These are phyloP conservation scores for Nasalis larvatus DNA, from an alignment of 2,113 vertebrate species.

Conservation along the genomic window DNA sequence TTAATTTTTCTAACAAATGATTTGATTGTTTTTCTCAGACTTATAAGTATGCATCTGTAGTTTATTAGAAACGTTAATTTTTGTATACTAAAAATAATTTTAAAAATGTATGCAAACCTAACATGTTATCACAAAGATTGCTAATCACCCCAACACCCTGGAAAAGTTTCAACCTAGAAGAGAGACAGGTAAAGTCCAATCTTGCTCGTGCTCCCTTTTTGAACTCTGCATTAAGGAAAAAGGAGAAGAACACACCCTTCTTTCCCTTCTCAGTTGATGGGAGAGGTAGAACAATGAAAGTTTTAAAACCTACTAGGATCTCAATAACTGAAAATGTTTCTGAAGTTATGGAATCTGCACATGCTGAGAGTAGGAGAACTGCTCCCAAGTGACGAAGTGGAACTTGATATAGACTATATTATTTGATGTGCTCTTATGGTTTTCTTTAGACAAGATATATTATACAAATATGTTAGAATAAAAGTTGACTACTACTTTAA, in stretches of 20 bases:
- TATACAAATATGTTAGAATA: background rate
- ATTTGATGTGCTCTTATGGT: background rate
- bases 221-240: background rate
- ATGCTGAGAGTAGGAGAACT: background rate
- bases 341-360: background rate
- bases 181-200: background rate
- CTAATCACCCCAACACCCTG: background rate
- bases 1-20: background rate
- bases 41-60: background rate
- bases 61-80: background rate
- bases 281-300: background rate
- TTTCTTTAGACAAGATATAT: background rate
- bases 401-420: background rate
- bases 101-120: background rate
- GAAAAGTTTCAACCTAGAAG: background rate
- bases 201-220: accelerated
- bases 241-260: background rate
- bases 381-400: background rate
- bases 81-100: background rate
- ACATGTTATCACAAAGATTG: background rate
- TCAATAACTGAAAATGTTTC: background rate
- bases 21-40: background rate
- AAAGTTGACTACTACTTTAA: background rate
- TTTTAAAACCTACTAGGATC: background rate
- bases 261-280: background rate